Evolutionary conservation across 2,888 invertebrate genomes (phyloP).

Genomic region (Cistogaster globosa): DNA sequence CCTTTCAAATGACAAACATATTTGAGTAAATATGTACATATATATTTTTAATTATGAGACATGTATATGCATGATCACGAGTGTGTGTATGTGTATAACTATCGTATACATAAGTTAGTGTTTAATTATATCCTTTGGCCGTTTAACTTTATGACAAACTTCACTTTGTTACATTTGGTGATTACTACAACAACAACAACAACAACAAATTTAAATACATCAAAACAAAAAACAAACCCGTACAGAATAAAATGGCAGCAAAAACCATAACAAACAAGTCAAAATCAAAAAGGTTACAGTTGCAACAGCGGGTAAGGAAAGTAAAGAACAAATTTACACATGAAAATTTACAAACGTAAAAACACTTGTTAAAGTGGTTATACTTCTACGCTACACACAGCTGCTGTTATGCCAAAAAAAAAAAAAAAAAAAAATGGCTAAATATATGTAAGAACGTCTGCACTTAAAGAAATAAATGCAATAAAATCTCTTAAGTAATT

Average conservation of each 20-base stretch:
- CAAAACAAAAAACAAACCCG: background rate
- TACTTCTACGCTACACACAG: background rate
- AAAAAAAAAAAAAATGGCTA: too few species aligned
- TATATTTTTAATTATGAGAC: background rate
- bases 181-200: slow-evolving; percentile 24
- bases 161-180: slow-evolving; percentile 51
- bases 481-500: too few species aligned
- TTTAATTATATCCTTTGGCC: slow-evolving; percentile 53
- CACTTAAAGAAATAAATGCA: too few species aligned
- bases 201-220: background rate
- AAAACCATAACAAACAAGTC: slow-evolving; percentile 37
- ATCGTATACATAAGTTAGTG: slow-evolving; percentile 5
- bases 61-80: background rate
- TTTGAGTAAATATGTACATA: too few species aligned
- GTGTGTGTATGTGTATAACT: background rate
- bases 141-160: slow-evolving; percentile 55
- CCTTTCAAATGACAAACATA: too few species aligned
- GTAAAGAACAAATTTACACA: background rate
- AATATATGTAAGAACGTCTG: too few species aligned
- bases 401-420: background rate
- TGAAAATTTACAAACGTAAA: background rate
- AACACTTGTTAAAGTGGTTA: background rate
- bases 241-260: background rate
- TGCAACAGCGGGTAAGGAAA: slow-evolving; percentile 11
- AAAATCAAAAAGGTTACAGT: slow-evolving; percentile 28